Evolutionary conservation across 2,113 vertebrate species (phyloP).

Genomic region (Erythrocebus patas): DNA sequence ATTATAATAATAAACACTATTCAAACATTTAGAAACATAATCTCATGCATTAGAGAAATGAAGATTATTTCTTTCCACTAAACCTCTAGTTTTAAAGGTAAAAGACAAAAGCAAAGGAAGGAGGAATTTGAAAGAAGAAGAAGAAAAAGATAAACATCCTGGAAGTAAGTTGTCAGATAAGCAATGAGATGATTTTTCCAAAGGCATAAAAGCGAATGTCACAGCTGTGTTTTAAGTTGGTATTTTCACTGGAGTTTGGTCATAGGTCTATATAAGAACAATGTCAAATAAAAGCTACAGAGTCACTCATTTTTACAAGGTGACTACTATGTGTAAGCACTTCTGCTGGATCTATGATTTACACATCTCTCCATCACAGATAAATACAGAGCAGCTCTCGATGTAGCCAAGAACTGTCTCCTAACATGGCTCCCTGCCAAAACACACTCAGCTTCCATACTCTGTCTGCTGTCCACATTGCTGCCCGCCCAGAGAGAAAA

Average conservation of each 20-base stretch:
- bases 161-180: constrained; percentile 44
- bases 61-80: not conserved
- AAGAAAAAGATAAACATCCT: not conserved
- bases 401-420: constrained; percentile 29
- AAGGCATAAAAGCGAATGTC: constrained; percentile 31
- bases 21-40: constrained; percentile 4
- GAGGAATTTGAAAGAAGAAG: constrained; percentile 10
- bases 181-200: constrained; percentile 51
- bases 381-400: constrained; percentile 44
- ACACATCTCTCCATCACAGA: constrained; percentile 55
- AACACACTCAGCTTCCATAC: not conserved
- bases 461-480: constrained; percentile 24
- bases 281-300: constrained; percentile 48
- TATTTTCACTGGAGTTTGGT: constrained; percentile 28
- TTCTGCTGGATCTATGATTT: constrained; percentile 46
- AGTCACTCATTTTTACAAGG: constrained; percentile 58
- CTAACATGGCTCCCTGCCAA: not conserved
- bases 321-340: constrained; percentile 45
- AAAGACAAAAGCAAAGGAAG: not conserved
- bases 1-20: not conserved
- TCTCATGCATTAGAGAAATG: not conserved
- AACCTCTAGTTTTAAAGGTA: not conserved
- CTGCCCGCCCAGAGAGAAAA: not conserved
- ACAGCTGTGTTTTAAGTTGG: constrained; percentile 30
- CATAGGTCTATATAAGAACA: constrained; percentile 45